These are phyloP conservation scores for Xylota segnis DNA, from an alignment of 2,888 invertebrate genomes.

Conservation along the genomic window DNA sequence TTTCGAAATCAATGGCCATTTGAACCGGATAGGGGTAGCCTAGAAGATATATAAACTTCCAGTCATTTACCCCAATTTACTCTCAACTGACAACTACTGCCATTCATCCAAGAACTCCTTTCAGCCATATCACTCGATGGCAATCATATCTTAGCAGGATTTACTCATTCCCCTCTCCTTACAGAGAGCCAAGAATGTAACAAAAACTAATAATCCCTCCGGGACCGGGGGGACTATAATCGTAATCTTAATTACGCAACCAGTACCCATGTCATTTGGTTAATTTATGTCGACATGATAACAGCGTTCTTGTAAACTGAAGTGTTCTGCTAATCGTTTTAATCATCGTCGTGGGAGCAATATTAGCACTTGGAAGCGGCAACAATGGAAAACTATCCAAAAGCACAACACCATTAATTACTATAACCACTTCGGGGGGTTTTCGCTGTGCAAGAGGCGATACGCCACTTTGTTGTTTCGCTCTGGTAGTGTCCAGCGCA, in stretches of 20 bases:
- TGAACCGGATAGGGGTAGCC: neutral
- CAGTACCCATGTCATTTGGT: conserved; percentile 41
- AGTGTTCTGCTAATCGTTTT: conserved; percentile 47
- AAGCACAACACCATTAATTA: conserved; percentile 34
- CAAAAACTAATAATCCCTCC: conserved; percentile 23
- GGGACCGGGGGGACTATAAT: conserved; percentile 16
- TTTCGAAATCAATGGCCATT: neutral
- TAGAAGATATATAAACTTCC: neutral
- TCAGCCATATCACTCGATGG: neutral
- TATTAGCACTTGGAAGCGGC: conserved; percentile 23
- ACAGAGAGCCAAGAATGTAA: neutral
- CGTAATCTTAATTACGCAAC: conserved; percentile 34
- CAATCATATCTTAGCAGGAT: neutral
- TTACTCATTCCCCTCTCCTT: neutral
- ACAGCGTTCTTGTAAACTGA: conserved; percentile 40
- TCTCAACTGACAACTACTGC: neutral
- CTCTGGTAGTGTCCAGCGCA: neutral
- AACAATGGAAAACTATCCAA: conserved; percentile 31
- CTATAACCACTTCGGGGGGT: conserved; percentile 10
- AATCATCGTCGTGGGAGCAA: conserved; percentile 47
- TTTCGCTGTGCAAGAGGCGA: neutral
- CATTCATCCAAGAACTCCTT: neutral
- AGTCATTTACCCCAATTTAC: neutral
- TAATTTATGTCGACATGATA: conserved; percentile 44
- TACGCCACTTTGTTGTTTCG: neutral